Evolutionary conservation across 2,113 vertebrate genomes (phyloP), one percentile per base, ranked within the genome.

Genomic region (Cochlearius cochlearius): DNA sequence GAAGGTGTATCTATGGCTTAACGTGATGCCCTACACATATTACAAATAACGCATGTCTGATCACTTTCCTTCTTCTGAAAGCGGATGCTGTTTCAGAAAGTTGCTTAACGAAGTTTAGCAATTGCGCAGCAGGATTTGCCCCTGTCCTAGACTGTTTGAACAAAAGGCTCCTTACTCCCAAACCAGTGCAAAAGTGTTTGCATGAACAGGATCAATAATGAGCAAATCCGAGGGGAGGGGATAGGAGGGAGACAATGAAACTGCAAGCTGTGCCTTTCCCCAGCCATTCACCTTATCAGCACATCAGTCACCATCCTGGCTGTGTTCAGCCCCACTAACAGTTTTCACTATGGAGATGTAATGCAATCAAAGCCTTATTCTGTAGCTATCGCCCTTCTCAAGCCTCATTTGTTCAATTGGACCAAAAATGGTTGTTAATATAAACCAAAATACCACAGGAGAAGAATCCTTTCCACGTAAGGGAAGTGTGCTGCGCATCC

Each of bases 231-330:
- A 91, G 74, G 3, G 11, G 60, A 88, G 68, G 38, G 86, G 59
- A 82, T 14, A 74, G 55, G 9, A 91, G 58, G 26, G 29, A 94
- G 69, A 96, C 88, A 96, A 90, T 92, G 72, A 93, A 96, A 94
- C 56, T 93, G 87, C 96, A 92, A 90, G 66, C 77, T 85, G 29
- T 92, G 94, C 91, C 32, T 53, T 95, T 91, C 85, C 79, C 75
- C 58, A 41, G 52, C 78, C 36, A 53, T 56, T 32, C 69, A 75
- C 73, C 58, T 15, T 39, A 93, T 96, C 94, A 87, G 93, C 91
- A 81, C 91, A 92, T 84, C 76, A 66, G 55, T 49, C 84, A 78
- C 72, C 26, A n/a, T 45, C 59, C 83, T 29, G 55, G 43, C 79
- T 52, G 32, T 4, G 39, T 10, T 78, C 76, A 89, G 64, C 73